Evolutionary conservation across 2,797 vertebrate species (phyloP), one percentile per base, ranked within the genome.

Genomic region (Trichosurus vulpecula): DNA sequence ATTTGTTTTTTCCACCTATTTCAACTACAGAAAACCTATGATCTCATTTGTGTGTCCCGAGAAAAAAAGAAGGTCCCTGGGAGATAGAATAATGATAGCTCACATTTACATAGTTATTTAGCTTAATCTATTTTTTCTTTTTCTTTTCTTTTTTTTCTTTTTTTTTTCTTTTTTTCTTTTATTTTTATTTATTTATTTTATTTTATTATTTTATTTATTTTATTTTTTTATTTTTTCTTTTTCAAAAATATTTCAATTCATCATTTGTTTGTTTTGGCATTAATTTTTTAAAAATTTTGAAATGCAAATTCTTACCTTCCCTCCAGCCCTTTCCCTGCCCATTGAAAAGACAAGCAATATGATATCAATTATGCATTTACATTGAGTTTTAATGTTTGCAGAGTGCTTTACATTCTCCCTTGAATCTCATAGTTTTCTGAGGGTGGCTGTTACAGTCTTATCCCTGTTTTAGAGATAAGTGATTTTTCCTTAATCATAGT

Each of bases 1-100:
- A 97, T 97, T 97, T n/a, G n/a, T 53, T 97, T 98, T 93, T 97
- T 97, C 97, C n/a, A 94, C 31, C 16, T 22, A 3, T 51, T 55
- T 94, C 93, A n/a, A 11, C 47, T 90, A 0, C 35, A 87, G 66
- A 87, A 52, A 31, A n/a, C 54, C 47, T 55, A 41, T 47, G 66
- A 41, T 41, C 66, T 22, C 35, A 41, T 41, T 41, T 81, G 16
- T 9, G 22, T 47, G 6, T 47, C 74, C 19, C 87, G 16, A 27
- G 31, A 51, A 47, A 87, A 87, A 27, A 27, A 47, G 41, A 51
- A 41, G 25, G 10, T 87, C 41, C 41, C 41, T 27, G 41, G 74
- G 31, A 25, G 22, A 87, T 81, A 25, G 3, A 81, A 41, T 81
- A 81, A 47, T 81, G n/a, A 81, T 41, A 81, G 66, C 2, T 81